These are phyloP conservation scores for Bombus superbus DNA, from an alignment of 1,140 invertebrate genomes.

Conservation along the genomic window DNA sequence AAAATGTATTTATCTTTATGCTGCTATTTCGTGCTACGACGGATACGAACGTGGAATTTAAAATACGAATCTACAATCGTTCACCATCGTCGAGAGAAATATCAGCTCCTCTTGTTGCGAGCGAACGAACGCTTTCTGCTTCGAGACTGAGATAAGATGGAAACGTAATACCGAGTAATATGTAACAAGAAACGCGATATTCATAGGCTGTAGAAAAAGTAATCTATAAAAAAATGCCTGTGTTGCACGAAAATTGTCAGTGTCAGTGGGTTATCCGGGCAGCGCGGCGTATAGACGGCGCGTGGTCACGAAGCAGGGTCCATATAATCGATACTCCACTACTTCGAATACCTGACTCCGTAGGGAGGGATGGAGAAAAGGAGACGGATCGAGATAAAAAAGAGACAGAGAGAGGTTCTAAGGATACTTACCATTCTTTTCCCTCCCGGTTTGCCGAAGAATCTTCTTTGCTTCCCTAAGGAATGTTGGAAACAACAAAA, in stretches of 20 bases:
- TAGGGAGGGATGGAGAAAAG: slow-evolving; percentile 46
- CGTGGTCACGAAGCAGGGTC: slow-evolving; percentile 55
- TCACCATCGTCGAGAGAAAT: not conserved
- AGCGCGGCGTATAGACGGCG: slow-evolving; percentile 46
- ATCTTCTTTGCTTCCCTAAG: not conserved
- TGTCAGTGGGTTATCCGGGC: slow-evolving; percentile 68
- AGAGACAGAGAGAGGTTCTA: slow-evolving; percentile 24
- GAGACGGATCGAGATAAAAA: slow-evolving; percentile 45
- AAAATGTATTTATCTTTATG: too few species aligned
- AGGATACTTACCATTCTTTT: slow-evolving; percentile 17
- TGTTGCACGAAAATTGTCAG: slow-evolving; percentile 54
- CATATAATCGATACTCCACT: slow-evolving; percentile 69
- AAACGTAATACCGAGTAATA: not conserved
- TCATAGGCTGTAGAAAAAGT: not conserved
- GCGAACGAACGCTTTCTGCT: too few species aligned
- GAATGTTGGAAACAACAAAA: slow-evolving; percentile 40
- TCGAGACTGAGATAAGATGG: too few species aligned
- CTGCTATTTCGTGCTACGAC: too few species aligned
- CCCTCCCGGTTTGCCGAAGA: not conserved
- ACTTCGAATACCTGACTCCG: slow-evolving; percentile 51
- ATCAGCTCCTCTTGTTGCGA: not conserved
- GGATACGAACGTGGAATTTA: not conserved
- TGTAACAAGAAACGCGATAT: not conserved
- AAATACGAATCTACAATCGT: not conserved
- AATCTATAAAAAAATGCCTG: slow-evolving; percentile 40